Base-by-base conservation (phyloP, 2,888 invertebrate genomes). In the Heteromurus nitidus region DNA sequence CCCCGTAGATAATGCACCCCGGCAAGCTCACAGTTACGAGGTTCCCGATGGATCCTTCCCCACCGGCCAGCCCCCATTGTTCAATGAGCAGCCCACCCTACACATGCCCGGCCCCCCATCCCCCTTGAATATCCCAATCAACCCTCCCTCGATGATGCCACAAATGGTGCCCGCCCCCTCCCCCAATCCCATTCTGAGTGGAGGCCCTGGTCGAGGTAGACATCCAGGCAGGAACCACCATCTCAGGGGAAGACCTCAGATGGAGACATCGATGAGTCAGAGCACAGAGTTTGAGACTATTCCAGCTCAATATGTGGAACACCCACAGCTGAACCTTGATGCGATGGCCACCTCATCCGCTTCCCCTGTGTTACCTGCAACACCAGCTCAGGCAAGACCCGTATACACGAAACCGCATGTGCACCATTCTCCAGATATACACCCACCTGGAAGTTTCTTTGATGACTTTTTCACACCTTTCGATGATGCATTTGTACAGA, bases 391-490 rank as follows among this genome's bases (percentile, higher is more conserved):
- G 44, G 74, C 30, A 47, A 53, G 64, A 20, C 36, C 55, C 5
- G 68, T 55, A 22, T 72, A 53, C 44, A 24, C 70, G 3, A 60
- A 50, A 30, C 75, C 65, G 13, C 85, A 85, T 53, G 74, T 62
- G 53, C 85, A 84, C 62, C 85, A 86, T 55, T 85, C 86, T 11
- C 84, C 87, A 0, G 84, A 84, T 31, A 84, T 87, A 47, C 85
- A 86, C 64, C 86, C 86, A 7, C 86, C 86, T 13, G 76, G 80
- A n/a, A 80, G 69, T 20, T 87, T 80, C 77, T 87, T 87, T 79
- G 85, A 86, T 42, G 85, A 86, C 22, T 87, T 87, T 79, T 85
- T 87, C 82, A 84, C 84, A 79, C 86, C 87, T 11, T 86, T 86
- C 65, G 85, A 85, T 65, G 80, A 82, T 44, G 64, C 67, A 26